Percentiles rank a stretch among this genome's conserved stretches.
Conservation (phyloP, 2,113 vertebrate genomes). For the Scatophagus argus region DNA sequence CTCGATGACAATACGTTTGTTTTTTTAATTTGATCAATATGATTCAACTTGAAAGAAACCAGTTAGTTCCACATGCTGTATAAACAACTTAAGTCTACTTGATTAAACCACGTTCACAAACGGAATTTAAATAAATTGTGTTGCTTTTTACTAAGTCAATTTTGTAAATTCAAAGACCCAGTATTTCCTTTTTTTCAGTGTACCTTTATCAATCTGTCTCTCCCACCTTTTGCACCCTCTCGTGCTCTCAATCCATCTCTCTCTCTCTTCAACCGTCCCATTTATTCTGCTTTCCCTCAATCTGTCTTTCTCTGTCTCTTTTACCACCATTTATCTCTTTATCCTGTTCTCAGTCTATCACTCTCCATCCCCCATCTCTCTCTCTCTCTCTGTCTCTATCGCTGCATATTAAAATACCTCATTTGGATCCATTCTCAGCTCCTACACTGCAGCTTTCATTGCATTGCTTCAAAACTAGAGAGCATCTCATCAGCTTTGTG, state of each 20-base stretch:
- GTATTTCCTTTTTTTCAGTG: no score
- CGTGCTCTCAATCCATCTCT: slow-evolving; percentile 50
- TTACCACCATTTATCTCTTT: slow-evolving; percentile 61
- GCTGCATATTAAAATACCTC: slow-evolving; percentile 68
- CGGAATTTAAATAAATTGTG: no score
- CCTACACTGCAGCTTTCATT: slow-evolving; percentile 14
- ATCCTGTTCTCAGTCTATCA: slow-evolving; percentile 37
- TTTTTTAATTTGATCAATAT: no score
- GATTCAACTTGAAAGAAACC: no score
- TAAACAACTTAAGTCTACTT: no score
- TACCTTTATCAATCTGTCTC: slow-evolving; percentile 66
- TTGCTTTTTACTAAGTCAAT: no score
- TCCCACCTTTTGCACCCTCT: slow-evolving; percentile 17
- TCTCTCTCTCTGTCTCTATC: slow-evolving; percentile 16
- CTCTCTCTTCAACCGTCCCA: slow-evolving; percentile 41
- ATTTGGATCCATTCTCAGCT: slow-evolving; percentile 50
- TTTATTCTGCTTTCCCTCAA: slow-evolving; percentile 52
- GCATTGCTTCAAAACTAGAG: slow-evolving; percentile 41
- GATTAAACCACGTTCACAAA: no score
- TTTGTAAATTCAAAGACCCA: no score
- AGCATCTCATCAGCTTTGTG: slow-evolving; percentile 54
- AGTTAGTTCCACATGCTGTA: no score
- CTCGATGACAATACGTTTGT: no score
- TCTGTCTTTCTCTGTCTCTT: slow-evolving; percentile 61
- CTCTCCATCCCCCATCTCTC: slow-evolving; percentile 25